A percentile compares a stretch with the other conserved stretches of the same genome.
phyloP scores from a whole-genome alignment of 2,797 vertebrate species.

The Gambelia wislizenii region DNA sequence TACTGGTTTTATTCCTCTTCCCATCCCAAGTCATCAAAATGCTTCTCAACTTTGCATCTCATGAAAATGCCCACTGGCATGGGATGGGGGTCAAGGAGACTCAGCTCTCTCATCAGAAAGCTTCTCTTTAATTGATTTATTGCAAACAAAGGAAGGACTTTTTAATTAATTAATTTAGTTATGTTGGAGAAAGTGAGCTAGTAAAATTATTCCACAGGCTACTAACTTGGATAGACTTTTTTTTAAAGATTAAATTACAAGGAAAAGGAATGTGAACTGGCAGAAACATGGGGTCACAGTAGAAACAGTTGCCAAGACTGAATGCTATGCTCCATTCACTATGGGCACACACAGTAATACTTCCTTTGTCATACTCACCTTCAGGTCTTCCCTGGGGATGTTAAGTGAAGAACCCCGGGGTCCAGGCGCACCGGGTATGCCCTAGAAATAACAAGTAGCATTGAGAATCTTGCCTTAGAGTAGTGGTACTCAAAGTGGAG shows the following conservation, averaged over 20 bases:
- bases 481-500: too few relatives aligned
- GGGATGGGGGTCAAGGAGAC: background rate
- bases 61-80: background rate
- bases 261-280: background rate
- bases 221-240: background rate
- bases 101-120: too few relatives aligned
- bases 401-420: conserved; percentile 78
- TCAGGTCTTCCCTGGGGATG: conserved; percentile 81
- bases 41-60: background rate
- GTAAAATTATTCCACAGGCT: background rate
- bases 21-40: background rate
- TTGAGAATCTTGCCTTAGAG: background rate
- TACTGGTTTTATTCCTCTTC: background rate
- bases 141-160: too few relatives aligned
- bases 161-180: background rate
- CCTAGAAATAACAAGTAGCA: conserved; percentile 75
- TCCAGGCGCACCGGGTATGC: conserved; percentile 84
- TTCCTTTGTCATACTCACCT: conserved; percentile 68
- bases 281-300: too few relatives aligned
- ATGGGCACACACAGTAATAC: background rate
- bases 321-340: background rate
- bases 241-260: too few relatives aligned
- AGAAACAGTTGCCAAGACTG: too few relatives aligned
- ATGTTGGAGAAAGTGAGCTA: background rate
- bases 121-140: background rate